Conservation (phyloP, 1,140 invertebrate species). For the Aphelenchoides fujianensis region DNA sequence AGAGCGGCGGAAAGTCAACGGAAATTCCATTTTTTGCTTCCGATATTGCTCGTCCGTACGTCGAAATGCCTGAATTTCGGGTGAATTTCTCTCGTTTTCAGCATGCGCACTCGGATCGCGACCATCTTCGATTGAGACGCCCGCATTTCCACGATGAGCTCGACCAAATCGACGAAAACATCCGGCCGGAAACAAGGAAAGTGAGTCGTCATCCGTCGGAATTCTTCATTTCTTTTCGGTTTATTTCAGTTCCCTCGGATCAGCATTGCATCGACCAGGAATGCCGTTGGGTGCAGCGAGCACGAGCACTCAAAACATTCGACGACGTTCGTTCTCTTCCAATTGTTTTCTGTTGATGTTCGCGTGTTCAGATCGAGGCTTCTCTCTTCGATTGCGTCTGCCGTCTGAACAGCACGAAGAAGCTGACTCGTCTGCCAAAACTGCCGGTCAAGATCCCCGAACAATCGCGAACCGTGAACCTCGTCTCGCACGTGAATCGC, state of each 20-base stretch:
- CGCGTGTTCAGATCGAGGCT: conserved; percentile 6
- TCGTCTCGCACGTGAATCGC: conserved; percentile 13
- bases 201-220: not conserved
- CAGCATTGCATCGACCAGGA: not conserved
- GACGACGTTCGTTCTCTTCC: conserved; percentile 1
- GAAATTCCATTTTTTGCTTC: no score
- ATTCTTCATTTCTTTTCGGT: not conserved
- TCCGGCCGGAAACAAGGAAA: not conserved
- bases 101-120: no score
- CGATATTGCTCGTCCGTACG: no score
- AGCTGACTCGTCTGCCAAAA: not conserved
- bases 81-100: no score
- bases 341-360: not conserved
- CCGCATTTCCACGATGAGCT: not conserved
- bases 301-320: conserved; percentile 9
- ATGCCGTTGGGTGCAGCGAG: conserved; percentile 5
- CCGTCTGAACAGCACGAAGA: conserved; percentile 5
- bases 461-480: conserved; percentile 4
- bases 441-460: not conserved
- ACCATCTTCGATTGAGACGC: not conserved
- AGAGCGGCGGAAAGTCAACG: no score
- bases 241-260: not conserved
- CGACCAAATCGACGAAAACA: not conserved
- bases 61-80: no score
- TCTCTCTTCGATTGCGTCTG: conserved; percentile 10